Base-by-base conservation (phyloP, 2,113 vertebrate genomes). In the Bos javanicus region DNA sequence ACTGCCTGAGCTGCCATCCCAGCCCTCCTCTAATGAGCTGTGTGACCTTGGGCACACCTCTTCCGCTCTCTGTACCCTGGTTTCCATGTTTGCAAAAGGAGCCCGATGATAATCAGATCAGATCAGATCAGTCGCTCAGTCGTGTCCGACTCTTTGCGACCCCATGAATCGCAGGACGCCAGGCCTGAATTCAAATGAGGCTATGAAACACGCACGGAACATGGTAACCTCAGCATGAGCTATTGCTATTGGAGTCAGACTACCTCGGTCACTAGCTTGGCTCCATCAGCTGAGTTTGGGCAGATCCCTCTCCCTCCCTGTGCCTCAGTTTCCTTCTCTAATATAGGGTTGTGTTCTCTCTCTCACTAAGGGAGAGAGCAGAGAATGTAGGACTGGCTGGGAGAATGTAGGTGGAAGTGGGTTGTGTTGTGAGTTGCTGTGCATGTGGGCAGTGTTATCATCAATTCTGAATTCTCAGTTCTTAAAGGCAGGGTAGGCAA, bases 401-500 rank as follows among this genome's bases (percentile, higher is more conserved):
- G 48, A 52, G 46, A 60, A 80, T 39, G 56, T 52, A 87, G 78
- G 76, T 50, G n/a, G 56, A 67, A 93, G 87, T 71, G 76, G n/a
- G n/a, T 33, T 97, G 80, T 90, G 88, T 85, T 93, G 23, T 46
- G 88, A 97, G 90, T 96, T 92, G 57, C 76, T 56, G 6, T 95
- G 86, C 76, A 21, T 19, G 12, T 71, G 80, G 89, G 67, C 93
- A 83, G 43, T 71, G 60, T 93, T 94, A 57, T 30, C 43, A 15
- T 71, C 91, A 80, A 81, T 86, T 94, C 43, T 43, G 25, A 80
- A 74, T 93, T 91, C 74, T 84, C 82, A 89, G 60, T 90, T 87
- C 71, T 94, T 84, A 71, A 83, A 90, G 54, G 25, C 57, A n/a
- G 36, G 67, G 54, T 64, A 43, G 52, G 33, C 46, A 17, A 48